Evolutionary conservation across 2,888 invertebrate genomes (phyloP).

Genomic region (Mesorhabditis spiculigera): DNA sequence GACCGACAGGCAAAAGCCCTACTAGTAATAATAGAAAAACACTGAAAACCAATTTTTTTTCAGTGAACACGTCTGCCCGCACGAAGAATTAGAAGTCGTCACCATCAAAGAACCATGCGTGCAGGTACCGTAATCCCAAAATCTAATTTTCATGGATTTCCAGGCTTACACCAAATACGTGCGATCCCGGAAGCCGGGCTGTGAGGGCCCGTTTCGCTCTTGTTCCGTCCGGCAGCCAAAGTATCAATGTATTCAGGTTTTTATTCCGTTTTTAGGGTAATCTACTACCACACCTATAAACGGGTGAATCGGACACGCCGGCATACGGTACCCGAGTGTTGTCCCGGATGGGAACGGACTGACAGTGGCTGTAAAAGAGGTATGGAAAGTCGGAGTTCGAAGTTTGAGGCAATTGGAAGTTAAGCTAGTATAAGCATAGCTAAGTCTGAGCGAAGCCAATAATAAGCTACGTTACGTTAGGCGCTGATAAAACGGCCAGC

Average conservation of each 20-base stretch:
- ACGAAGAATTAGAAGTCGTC: constrained; percentile 62
- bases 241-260: constrained; percentile 45
- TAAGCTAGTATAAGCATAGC: no score
- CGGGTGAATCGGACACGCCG: constrained; percentile 61
- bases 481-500: no score
- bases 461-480: no score
- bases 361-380: constrained; percentile 60
- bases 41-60: constrained; percentile 28
- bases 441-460: no score
- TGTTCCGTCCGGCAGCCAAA: constrained; percentile 62
- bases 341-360: constrained; percentile 62
- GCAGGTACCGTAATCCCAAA: not conserved
- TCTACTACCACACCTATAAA: constrained; percentile 63
- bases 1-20: not conserved
- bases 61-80: constrained; percentile 64
- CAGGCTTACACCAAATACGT: constrained; percentile 63
- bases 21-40: not conserved
- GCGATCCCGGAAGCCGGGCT: constrained; percentile 63
- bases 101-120: constrained; percentile 62
- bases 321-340: constrained; percentile 61
- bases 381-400: constrained; percentile 35
- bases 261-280: constrained; percentile 59
- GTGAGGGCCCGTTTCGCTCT: constrained; percentile 60
- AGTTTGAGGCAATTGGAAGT: no score
- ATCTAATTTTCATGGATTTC: not conserved